Conservation (phyloP, 2,797 vertebrate species). For the Schizothorax lantsangensis region DNA sequence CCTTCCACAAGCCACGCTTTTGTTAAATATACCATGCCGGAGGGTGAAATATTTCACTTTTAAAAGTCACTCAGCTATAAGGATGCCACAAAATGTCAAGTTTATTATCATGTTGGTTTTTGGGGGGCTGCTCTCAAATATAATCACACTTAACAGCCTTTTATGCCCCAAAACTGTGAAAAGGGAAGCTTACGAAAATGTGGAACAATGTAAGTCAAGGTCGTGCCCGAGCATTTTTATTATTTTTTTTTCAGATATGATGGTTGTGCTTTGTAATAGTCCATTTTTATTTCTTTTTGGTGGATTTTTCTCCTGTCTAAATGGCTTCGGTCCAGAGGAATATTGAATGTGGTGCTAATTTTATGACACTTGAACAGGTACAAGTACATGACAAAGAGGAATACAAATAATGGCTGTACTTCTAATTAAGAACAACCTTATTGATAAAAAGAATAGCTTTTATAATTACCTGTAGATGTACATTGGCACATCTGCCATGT, state of each 20-base stretch:
- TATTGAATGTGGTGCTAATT: slow-evolving; percentile 78
- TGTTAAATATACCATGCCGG: neutral
- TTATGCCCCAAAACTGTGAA: slow-evolving; percentile 69
- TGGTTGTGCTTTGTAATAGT: slow-evolving; percentile 44
- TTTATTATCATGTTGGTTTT: slow-evolving; percentile 50
- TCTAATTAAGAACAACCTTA: slow-evolving; percentile 32
- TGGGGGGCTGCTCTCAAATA: slow-evolving; percentile 58
- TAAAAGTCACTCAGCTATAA: neutral
- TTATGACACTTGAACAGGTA: slow-evolving; percentile 70
- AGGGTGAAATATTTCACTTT: slow-evolving; percentile 1
- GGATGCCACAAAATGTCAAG: slow-evolving; percentile 29
- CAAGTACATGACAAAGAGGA: slow-evolving; percentile 48
- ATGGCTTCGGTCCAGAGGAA: slow-evolving; percentile 72
- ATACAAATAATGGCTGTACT: slow-evolving; percentile 45
- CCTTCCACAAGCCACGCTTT: neutral
- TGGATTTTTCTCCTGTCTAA: slow-evolving; percentile 64
- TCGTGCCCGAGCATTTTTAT: neutral
- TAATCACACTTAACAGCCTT: slow-evolving; percentile 75
- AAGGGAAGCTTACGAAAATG: slow-evolving; percentile 57
- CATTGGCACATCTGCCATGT: slow-evolving; percentile 40
- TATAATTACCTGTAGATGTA: slow-evolving; percentile 48
- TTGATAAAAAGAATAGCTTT: slow-evolving; percentile 33
- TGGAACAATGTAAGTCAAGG: slow-evolving; percentile 54
- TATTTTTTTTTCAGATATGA: neutral
- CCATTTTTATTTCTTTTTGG: slow-evolving; percentile 67